Percentiles rank a stretch among this genome's conserved stretches.
These are phyloP conservation scores for Ancistrus triradiatus DNA, from an alignment of 2,113 vertebrate genomes.

Conservation along the genomic window DNA sequence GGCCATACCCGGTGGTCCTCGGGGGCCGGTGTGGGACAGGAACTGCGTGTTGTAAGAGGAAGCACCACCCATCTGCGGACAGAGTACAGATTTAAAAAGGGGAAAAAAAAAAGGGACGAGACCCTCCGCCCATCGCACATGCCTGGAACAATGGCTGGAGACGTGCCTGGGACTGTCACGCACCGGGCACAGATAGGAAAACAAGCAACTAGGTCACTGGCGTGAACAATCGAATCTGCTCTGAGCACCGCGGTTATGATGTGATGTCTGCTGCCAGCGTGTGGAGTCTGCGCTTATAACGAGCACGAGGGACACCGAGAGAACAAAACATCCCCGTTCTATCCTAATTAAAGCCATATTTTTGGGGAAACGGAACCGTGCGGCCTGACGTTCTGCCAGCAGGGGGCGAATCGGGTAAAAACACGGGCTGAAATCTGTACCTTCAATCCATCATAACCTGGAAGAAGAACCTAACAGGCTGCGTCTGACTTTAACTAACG, in stretches of 20 bases:
- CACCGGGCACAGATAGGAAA: constrained; percentile 26
- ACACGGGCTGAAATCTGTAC: constrained; percentile 8
- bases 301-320: neutral
- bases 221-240: constrained; percentile 20
- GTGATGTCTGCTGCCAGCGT: constrained; percentile 30
- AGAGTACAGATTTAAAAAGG: constrained; percentile 12
- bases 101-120: constrained; percentile 25
- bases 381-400: constrained; percentile 20
- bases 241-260: constrained; percentile 26
- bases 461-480: neutral
- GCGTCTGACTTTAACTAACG: too few relatives aligned
- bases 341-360: constrained; percentile 36
- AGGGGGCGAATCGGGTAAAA: constrained; percentile 29
- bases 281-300: constrained; percentile 18
- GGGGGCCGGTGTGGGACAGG: constrained; percentile 79
- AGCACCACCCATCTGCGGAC: constrained; percentile 77
- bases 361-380: neutral
- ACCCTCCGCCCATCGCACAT: constrained; percentile 29
- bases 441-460: neutral
- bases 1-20: constrained; percentile 74
- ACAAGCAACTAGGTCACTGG: constrained; percentile 37
- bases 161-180: constrained; percentile 36
- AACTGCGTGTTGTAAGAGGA: constrained; percentile 87
- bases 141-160: constrained; percentile 43
- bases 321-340: neutral